phyloP scores from a whole-genome alignment of 1,140 invertebrate species.

The Drosophila nikananu region DNA sequence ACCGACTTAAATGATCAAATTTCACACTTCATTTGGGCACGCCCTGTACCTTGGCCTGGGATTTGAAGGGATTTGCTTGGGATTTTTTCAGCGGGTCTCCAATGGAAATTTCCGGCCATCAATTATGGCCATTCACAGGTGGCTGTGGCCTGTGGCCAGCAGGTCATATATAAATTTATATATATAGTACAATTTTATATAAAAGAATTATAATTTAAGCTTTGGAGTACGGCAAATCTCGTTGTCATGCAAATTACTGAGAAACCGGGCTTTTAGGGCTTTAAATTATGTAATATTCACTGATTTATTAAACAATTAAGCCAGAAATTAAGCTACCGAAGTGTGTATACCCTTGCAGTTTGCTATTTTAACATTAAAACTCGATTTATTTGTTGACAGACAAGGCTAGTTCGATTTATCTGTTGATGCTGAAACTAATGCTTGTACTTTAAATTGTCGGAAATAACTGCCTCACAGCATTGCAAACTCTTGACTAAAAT shows the following conservation, averaged over 20 bases:
- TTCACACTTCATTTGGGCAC: constrained; percentile 64
- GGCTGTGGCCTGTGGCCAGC: constrained; percentile 20
- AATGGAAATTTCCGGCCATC: constrained; percentile 15
- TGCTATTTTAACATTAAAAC: no score
- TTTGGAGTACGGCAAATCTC: not conserved
- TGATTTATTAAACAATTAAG: not conserved
- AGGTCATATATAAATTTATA: not conserved
- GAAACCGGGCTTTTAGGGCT: not conserved
- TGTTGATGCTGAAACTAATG: no score
- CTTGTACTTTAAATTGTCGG: no score
- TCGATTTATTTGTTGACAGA: no score
- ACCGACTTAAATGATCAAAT: constrained; percentile 53
- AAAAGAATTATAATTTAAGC: not conserved
- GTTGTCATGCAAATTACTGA: not conserved
- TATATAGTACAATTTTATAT: not conserved
- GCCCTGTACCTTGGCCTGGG: constrained; percentile 8
- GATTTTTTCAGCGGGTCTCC: constrained; percentile 12
- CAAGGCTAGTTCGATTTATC: no score
- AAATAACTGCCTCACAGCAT: no score
- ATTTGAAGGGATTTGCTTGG: constrained; percentile 29
- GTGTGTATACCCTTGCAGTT: no score
- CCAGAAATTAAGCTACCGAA: no score
- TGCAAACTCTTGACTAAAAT: no score
- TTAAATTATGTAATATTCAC: not conserved
- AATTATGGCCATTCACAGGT: constrained; percentile 24